These are phyloP conservation scores for Antheraea mylitta DNA, from an alignment of 1,140 invertebrate genomes.

Conservation along the genomic window DNA sequence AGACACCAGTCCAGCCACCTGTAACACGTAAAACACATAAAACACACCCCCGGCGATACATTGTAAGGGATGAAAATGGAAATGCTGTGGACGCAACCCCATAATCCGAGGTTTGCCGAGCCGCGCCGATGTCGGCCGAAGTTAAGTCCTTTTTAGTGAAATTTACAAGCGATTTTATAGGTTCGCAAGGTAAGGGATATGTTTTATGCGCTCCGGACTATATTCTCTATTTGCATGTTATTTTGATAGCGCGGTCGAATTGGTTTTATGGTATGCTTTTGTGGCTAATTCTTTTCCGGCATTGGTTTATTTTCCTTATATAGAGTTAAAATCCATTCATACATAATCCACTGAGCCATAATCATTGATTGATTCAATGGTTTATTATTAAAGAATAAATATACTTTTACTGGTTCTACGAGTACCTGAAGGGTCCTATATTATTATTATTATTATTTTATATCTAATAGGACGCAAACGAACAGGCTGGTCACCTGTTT, in stretches of 20 bases:
- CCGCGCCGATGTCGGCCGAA: background rate
- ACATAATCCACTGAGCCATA: no score
- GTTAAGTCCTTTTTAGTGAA: slow-evolving; percentile 2
- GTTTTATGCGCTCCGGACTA: slow-evolving; percentile 3
- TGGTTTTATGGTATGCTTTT: background rate
- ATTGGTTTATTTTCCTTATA: background rate
- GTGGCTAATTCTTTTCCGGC: background rate
- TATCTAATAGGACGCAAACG: no score
- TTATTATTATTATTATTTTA: no score
- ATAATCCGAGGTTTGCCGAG: background rate
- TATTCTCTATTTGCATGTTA: slow-evolving; percentile 5
- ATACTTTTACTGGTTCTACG: no score
- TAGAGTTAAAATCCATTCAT: no score
- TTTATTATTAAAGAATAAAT: no score
- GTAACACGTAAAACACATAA: background rate
- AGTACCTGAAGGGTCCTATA: no score
- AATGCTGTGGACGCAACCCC: background rate
- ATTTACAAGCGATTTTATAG: slow-evolving; percentile 13
- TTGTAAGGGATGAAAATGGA: slow-evolving; percentile 1
- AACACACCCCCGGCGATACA: background rate
- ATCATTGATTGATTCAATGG: no score
- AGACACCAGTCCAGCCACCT: background rate
- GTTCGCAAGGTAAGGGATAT: slow-evolving; percentile 12
- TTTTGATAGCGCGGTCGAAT: background rate
- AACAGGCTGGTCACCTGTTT: no score